Evolutionary conservation across 2,888 invertebrate genomes (phyloP), one percentile per base, ranked within the genome.

Genomic region (Pedicia rivosa): DNA sequence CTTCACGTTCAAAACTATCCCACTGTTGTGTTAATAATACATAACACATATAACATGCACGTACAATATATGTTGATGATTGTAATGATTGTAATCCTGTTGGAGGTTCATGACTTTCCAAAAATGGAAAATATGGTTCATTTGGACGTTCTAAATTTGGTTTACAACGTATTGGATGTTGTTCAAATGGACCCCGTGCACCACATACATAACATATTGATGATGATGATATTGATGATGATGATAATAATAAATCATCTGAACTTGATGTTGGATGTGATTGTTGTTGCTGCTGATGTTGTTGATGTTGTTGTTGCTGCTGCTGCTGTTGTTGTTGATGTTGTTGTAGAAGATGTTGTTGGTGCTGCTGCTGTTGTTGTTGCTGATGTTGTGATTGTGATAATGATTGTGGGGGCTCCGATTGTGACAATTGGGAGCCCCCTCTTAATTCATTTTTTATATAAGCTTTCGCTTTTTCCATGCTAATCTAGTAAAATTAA

Each of bases 61-160:
- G 72, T 26, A 84, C 78, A 28, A 67, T 66, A 20, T 49, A 43
- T 47, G 57, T 65, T 55, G 51, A 51, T 10, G 48, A 54, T 51
- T 50, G 46, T 20, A 53, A 56, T 52, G 43, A 63, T 52, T 47
- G 62, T 30, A 72, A 64, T 54, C 80, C 81, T 39, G 68, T 65
- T 0, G 92, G 91, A 10, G 87, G 78, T 44, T 86, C 81, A 63
- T 91, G 91, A 13, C 80, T 77, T 49, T 86, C 86, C 54, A 92
- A 66, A 64, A 92, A 92, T 34, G 91, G 88, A 63, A 91, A 92
- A 61, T 83, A 86, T 8, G 91, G 78, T 57, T 84, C 83, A 38
- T 71, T 67, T 41, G 78, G 68, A 44, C 75, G 70, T 48, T 73
- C 74, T 38, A 72, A 67, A 49, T 74, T 72, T 42, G 75, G 74